Evolutionary conservation across 2,797 vertebrate genomes (phyloP).

Genomic region (Percopsis omiscomaycus): DNA sequence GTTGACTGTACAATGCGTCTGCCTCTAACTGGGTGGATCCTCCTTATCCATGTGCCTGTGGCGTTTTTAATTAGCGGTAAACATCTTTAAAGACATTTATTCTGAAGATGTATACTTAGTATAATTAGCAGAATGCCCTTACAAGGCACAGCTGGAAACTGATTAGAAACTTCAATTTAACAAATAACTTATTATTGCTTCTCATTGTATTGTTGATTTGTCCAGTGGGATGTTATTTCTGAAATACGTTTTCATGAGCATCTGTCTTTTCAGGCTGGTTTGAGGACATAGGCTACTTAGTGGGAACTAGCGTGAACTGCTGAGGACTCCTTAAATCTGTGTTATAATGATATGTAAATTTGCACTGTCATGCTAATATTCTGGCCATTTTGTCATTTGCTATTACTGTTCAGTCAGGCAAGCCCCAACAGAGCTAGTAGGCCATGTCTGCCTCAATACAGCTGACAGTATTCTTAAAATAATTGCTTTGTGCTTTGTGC

Average conservation of each 20-base stretch:
- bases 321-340: not conserved
- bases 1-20: conserved; percentile 2
- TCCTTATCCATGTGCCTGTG: not conserved
- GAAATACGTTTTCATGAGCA: not conserved
- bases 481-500: conserved; percentile 4
- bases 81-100: conserved; percentile 9
- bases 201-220: conserved; percentile 1
- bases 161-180: not conserved
- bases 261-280: not conserved
- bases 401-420: conserved; percentile 35
- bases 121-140: not conserved
- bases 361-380: conserved; percentile 36
- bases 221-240: not conserved
- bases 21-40: not conserved
- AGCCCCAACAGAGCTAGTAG: conserved; percentile 35
- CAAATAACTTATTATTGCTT: not conserved
- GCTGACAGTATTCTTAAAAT: conserved; percentile 27
- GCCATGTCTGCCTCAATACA: conserved; percentile 27
- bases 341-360: conserved; percentile 31
- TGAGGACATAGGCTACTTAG: conserved; percentile 26
- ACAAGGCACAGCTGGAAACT: not conserved
- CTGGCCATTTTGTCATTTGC: conserved; percentile 24
- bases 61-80: conserved; percentile 6
- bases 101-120: not conserved
- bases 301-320: not conserved